These are phyloP conservation scores for Drosophila paramelanica DNA, from an alignment of 2,888 invertebrate species.

Conservation along the genomic window DNA sequence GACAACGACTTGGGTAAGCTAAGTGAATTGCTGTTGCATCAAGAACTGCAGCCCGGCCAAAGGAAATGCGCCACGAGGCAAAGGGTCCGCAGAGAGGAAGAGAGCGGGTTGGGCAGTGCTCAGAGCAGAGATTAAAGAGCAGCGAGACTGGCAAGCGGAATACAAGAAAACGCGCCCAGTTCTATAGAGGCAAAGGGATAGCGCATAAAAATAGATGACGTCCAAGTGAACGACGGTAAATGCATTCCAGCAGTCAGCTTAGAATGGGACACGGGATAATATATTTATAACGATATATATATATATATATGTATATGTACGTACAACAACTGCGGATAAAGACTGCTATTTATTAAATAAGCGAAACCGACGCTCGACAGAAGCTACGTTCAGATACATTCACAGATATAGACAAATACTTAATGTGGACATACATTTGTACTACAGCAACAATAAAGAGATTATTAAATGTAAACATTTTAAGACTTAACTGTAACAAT, in stretches of 20 bases:
- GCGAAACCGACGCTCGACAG: conserved; percentile 19
- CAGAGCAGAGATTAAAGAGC: conserved; percentile 59
- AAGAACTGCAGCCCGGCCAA: conserved; percentile 42
- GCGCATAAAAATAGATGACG: conserved; percentile 51
- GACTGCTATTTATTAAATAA: conserved; percentile 55
- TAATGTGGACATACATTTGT: neutral
- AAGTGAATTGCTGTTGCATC: conserved; percentile 76
- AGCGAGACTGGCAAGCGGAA: conserved; percentile 36
- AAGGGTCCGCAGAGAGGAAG: conserved; percentile 8
- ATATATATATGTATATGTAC: neutral
- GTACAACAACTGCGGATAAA: conserved; percentile 13
- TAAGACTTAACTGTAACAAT: conserved; percentile 4
- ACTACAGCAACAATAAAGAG: neutral
- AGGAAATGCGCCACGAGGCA: conserved; percentile 53
- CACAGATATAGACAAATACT: neutral
- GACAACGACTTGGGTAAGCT: conserved; percentile 81
- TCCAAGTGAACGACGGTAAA: conserved; percentile 50
- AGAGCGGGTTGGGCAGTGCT: conserved; percentile 14
- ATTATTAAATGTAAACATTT: conserved; percentile 14
- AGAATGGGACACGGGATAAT: conserved; percentile 16
- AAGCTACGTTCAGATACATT: neutral
- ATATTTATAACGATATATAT: neutral
- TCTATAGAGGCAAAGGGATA: conserved; percentile 20
- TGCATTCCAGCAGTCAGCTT: conserved; percentile 50
- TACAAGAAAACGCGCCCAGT: conserved; percentile 18